Conservation (phyloP, 1,140 invertebrate species). For the Leptinotarsa defecta region DNA sequence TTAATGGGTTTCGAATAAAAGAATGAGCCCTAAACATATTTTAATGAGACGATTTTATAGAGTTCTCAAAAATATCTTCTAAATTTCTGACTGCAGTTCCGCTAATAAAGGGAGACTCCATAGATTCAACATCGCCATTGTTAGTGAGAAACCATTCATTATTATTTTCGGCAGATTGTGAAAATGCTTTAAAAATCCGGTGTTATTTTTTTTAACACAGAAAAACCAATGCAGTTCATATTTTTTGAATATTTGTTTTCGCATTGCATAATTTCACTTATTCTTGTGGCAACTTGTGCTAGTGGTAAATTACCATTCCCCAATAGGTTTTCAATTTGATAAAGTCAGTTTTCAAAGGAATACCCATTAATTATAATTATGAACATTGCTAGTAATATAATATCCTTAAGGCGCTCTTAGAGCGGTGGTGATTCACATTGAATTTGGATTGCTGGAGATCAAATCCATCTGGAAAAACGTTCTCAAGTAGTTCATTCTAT, state of each 20-base stretch:
- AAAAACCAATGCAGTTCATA: background rate
- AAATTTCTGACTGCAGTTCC: background rate
- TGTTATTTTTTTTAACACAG: background rate
- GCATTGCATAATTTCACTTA: slow-evolving; percentile 27
- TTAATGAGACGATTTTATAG: too few relatives aligned
- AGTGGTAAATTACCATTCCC: slow-evolving; percentile 39
- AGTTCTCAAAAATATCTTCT: too few relatives aligned
- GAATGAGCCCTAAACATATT: too few relatives aligned
- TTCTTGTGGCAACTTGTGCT: slow-evolving; percentile 37
- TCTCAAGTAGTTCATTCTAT: too few relatives aligned
- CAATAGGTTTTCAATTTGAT: slow-evolving; percentile 40
- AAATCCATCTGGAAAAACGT: too few relatives aligned
- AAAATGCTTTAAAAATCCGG: background rate
- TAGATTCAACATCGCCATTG: background rate
- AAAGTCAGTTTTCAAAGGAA: slow-evolving; percentile 29
- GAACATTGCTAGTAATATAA: too few relatives aligned
- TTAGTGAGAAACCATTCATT: background rate
- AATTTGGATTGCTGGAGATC: too few relatives aligned
- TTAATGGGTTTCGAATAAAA: too few relatives aligned
- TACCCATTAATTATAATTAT: slow-evolving; percentile 15
- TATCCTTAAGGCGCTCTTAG: too few relatives aligned
- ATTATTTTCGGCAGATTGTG: background rate
- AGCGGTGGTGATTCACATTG: too few relatives aligned
- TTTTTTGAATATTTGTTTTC: background rate
- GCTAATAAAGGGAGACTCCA: background rate